Evolutionary conservation across 1,140 invertebrate species (phyloP).

Genomic region (Cecropterus lyciades): DNA sequence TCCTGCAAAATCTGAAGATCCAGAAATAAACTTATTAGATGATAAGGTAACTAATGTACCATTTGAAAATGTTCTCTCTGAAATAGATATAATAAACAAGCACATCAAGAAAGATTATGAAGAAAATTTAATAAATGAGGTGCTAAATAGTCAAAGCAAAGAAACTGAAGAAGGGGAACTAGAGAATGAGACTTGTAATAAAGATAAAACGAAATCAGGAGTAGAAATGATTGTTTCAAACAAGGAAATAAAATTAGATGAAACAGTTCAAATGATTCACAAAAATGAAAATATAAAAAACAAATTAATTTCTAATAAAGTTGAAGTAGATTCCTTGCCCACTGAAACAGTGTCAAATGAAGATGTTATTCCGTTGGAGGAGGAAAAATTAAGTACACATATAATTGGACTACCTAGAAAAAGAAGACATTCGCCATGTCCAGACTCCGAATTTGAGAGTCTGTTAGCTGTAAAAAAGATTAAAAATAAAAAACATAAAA

Average conservation of each 20-base stretch:
- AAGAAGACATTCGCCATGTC: slow-evolving; percentile 52
- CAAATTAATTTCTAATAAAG: too few relatives aligned
- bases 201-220: slow-evolving; percentile 11
- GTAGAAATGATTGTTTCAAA: background rate
- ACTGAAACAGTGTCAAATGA: background rate
- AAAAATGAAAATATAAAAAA: background rate
- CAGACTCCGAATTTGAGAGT: slow-evolving; percentile 62
- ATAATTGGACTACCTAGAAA: slow-evolving; percentile 32
- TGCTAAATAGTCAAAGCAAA: slow-evolving; percentile 66
- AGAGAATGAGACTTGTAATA: background rate
- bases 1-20: slow-evolving; percentile 57
- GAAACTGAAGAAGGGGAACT: slow-evolving; percentile 15
- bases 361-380: background rate
- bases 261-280: background rate
- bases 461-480: slow-evolving; percentile 69
- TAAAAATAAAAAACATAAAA: slow-evolving; percentile 66
- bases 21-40: slow-evolving; percentile 80
- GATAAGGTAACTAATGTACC: slow-evolving; percentile 81
- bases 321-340: background rate
- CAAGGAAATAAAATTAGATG: background rate
- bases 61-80: slow-evolving; percentile 84
- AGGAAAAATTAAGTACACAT: slow-evolving; percentile 21
- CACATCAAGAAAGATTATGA: slow-evolving; percentile 77
- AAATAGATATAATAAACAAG: slow-evolving; percentile 83
- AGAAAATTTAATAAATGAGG: slow-evolving; percentile 74